Evolutionary conservation across 2,113 vertebrate species (phyloP).

Genomic region (Mixornis gularis): DNA sequence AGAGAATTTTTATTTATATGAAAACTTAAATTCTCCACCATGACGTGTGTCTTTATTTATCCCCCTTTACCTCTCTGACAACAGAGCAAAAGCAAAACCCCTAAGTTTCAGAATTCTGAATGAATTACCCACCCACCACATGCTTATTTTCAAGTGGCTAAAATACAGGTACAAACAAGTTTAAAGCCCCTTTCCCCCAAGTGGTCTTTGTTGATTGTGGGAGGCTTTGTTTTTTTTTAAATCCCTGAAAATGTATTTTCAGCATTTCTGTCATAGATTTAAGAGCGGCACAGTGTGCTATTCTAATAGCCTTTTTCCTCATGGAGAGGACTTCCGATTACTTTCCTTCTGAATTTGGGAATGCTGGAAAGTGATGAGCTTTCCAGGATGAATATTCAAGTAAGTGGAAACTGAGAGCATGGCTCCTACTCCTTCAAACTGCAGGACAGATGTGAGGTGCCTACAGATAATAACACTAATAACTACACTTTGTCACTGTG

Average conservation of each 20-base stretch:
- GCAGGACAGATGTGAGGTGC: background rate
- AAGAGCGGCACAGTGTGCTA: background rate
- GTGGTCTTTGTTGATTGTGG: background rate
- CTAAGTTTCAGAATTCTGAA: background rate
- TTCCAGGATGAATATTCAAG: background rate
- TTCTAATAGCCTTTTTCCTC: background rate
- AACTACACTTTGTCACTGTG: background rate
- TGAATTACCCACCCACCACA: background rate
- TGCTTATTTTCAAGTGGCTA: background rate
- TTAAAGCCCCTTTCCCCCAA: background rate
- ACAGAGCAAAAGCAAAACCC: background rate
- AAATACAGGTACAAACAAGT: background rate
- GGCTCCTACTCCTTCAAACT: background rate
- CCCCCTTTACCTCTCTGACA: background rate
- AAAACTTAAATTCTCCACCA: background rate
- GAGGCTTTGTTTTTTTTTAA: background rate
- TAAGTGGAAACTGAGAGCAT: background rate
- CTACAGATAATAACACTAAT: background rate
- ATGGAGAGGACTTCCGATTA: background rate
- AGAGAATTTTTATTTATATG: background rate
- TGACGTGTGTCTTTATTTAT: background rate
- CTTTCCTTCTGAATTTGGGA: background rate
- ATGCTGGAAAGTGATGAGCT: background rate
- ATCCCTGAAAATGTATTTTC: background rate
- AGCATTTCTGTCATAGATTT: background rate